Conservation (phyloP, 2,888 invertebrate species). For the Thumatha senex region DNA sequence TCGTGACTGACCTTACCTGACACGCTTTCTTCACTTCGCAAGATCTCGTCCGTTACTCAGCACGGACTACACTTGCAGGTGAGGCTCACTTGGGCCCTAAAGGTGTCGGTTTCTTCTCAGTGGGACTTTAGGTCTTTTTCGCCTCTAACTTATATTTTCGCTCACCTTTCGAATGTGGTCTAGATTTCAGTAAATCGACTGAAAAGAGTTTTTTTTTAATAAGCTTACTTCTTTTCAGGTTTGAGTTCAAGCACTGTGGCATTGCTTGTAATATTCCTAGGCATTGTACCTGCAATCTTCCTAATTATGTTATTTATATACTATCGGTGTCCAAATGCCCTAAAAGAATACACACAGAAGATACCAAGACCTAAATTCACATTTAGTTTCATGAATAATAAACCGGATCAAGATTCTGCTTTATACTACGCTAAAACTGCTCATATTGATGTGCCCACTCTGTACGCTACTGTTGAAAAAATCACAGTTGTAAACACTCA, state of each 20-base stretch:
- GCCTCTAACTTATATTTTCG: too few species aligned
- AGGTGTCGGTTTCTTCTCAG: too few species aligned
- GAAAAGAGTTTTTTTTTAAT: too few species aligned
- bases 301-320: slow-evolving; percentile 87
- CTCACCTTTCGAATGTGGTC: too few species aligned
- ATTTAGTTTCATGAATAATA: neutral
- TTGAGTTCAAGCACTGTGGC: slow-evolving; percentile 89
- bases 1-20: too few species aligned
- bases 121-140: too few species aligned
- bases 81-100: too few species aligned
- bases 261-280: slow-evolving; percentile 93
- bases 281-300: slow-evolving; percentile 89
- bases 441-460: neutral
- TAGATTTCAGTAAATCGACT: too few species aligned
- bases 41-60: too few species aligned
- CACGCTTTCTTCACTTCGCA: too few species aligned
- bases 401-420: neutral
- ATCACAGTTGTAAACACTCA: neutral
- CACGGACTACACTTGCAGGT: too few species aligned
- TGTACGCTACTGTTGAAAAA: slow-evolving; percentile 1
- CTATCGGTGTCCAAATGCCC: slow-evolving; percentile 68
- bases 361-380: neutral
- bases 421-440: neutral
- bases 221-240: slow-evolving; percentile 76
- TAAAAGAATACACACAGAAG: neutral